Base-by-base conservation (phyloP, 2,113 vertebrate species). In the Camelus bactrianus region DNA sequence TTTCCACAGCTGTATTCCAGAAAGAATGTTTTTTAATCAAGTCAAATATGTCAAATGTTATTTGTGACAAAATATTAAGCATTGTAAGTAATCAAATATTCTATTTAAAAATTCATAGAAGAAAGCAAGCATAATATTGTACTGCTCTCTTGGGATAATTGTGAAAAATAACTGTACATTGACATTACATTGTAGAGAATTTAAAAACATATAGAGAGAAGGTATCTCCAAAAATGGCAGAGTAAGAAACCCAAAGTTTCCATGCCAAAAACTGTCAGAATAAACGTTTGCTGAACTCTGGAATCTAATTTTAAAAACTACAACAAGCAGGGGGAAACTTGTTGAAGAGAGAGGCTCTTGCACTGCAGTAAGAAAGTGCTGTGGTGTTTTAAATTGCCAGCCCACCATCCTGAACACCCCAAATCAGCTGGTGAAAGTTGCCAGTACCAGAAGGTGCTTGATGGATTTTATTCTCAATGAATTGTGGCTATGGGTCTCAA, bases 381-480 rank as follows among this genome's bases (percentile, higher is more conserved):
- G 28, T 72, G n/a, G 46, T 28, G 13, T 86, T 89, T 28, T 82
- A 64, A 89, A 64, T 62, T 94, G n/a, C 46, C 3, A 46, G 15
- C 26, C 42, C 56, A n/a, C 22, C 46, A 89, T 64, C 54, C 14
- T 30, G 15, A 72, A 81, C 35, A 82, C 20, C 32, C 42, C 26
- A 72, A 11, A 89, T 94, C 28, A n/a, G n/a, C 28, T 72, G 20
- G 11, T 54, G 67, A 82, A 89, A 20, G 28, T n/a, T 81, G 28
- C 56, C 79, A 70, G 73, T 60, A 38, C 38, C 65, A 81, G 26
- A 89, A 87, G 19, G 46, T 81, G 48, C 20, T 54, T 72, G 64
- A 73, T 16, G n/a, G n/a, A 54, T 20, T 42, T 94, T 94, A 73
- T 82, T 82, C 65, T 80, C 52, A 88, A 84, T 52, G 19, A 93